Conservation (phyloP, 2,888 invertebrate genomes). For the Ctena decussata region DNA sequence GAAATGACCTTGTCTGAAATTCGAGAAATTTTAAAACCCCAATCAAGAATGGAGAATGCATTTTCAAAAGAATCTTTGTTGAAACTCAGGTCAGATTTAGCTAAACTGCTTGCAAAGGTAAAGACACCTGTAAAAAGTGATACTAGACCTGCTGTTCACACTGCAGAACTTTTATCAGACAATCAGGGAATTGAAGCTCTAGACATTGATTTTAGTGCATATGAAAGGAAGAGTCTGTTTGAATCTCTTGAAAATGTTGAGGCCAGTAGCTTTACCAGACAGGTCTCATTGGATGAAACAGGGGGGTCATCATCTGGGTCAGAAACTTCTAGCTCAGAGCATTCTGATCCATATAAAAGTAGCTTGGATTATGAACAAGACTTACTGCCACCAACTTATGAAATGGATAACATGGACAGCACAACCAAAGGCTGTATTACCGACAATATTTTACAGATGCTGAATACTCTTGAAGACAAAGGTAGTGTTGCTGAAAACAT, state of each 20-base stretch:
- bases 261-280: neutral
- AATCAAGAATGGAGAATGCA: slow-evolving; percentile 14
- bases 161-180: neutral
- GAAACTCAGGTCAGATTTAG: slow-evolving; percentile 46
- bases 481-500: slow-evolving; percentile 62
- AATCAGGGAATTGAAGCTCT: neutral
- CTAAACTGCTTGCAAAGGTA: slow-evolving; percentile 33
- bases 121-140: slow-evolving; percentile 44
- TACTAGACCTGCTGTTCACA: neutral
- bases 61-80: slow-evolving; percentile 44
- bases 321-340: neutral
- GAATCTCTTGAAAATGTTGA: slow-evolving; percentile 10
- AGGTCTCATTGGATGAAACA: neutral
- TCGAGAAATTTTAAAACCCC: slow-evolving; percentile 37
- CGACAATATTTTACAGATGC: slow-evolving; percentile 60
- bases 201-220: neutral
- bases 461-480: slow-evolving; percentile 58
- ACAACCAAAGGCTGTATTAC: slow-evolving; percentile 42
- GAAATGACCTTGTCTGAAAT: slow-evolving; percentile 51
- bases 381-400: neutral
- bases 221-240: slow-evolving; percentile 10
- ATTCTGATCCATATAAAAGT: neutral
- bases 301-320: neutral
- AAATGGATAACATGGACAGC: neutral
- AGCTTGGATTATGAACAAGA: neutral